Base-by-base conservation (phyloP, 2,113 vertebrate genomes). In the Barnardius zonarius region DNA sequence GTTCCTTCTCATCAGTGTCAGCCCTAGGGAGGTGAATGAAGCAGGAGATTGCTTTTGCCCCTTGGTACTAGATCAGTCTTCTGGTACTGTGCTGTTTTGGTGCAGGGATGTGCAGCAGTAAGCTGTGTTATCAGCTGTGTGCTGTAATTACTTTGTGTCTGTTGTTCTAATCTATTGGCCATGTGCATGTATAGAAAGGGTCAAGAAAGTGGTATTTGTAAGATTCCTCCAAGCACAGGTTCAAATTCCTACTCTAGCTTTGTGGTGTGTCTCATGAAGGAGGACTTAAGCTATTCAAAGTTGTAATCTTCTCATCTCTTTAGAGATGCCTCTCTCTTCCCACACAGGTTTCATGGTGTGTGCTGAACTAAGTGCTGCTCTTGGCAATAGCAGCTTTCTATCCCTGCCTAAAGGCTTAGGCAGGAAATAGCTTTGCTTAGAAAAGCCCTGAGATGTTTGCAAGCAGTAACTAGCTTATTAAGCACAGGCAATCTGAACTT, bases 1-100 rank as follows among this genome's bases (percentile, higher is more conserved):
- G 11, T 30, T 10, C 4, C 2, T 49, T 76, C 30, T 62, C 2
- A 9, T 10, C 2, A 1, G 0, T 37, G 2, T 70, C 7, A 72
- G 31, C 4, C 13, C 6, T 27, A 66, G 22, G 20, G 55, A 81
- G 22, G 6, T 49, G 49, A 57, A 91, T 5, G 13, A 70, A 57
- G n/a, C 10, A 28, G 28, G 14, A 24, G 73, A 9, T n/a, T 76
- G 22, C 23, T 72, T 66, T 10, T 62, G 31, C 13, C 41, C 8
- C 7, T 19, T 67, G 11, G 18, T 73, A 14, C 3, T 5, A 25
- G 17, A 28, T 61, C 16, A 39, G 44, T 46, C 8, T 69, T 3
- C 20, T 52, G 9, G 49, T 3, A 52, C 25, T 90, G 31, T 63
- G 33, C 46, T 82, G 19, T 33, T 68, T 23, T 77, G 12, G 16